Evolutionary conservation across 2,797 vertebrate genomes (phyloP).

Genomic region (Sphaeramia orbicularis): DNA sequence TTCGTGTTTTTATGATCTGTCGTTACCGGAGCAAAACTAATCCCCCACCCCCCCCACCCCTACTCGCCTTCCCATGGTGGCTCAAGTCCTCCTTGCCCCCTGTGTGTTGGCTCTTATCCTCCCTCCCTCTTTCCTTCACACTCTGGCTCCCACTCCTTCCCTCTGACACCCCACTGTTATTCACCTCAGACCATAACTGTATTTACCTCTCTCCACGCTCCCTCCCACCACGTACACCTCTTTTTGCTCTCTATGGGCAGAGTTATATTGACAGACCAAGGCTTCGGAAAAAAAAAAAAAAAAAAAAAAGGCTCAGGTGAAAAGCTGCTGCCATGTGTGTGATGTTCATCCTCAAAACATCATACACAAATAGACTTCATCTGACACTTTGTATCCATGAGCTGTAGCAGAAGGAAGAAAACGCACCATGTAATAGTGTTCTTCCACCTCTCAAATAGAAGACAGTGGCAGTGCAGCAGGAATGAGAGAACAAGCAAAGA

Average conservation of each 20-base stretch:
- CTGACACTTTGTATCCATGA: constrained; percentile 69
- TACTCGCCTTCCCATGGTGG: constrained; percentile 21
- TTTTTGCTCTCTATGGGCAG: background rate
- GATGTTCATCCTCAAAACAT: constrained; percentile 55
- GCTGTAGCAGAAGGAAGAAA: constrained; percentile 53
- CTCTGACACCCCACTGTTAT: constrained; percentile 62
- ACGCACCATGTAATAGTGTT: constrained; percentile 64
- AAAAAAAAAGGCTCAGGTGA: constrained; percentile 35
- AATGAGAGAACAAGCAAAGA: constrained; percentile 40
- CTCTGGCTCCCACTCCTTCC: constrained; percentile 42
- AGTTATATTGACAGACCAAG: background rate
- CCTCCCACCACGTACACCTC: constrained; percentile 31
- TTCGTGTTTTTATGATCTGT: constrained; percentile 85
- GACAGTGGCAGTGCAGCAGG: constrained; percentile 42
- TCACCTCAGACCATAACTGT: constrained; percentile 72
- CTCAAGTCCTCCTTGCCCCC: constrained; percentile 25
- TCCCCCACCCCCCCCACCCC: constrained; percentile 51
- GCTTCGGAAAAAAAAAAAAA: constrained; percentile 44
- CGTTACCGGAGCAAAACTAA: constrained; percentile 86
- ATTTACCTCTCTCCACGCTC: constrained; percentile 53
- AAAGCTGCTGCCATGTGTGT: constrained; percentile 50
- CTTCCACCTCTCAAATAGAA: constrained; percentile 60
- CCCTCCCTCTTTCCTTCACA: constrained; percentile 16
- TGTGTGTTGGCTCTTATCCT: constrained; percentile 15
- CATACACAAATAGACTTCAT: constrained; percentile 71